Base-by-base conservation (phyloP, 2,888 invertebrate genomes). In the Lepidochitona cinerea region DNA sequence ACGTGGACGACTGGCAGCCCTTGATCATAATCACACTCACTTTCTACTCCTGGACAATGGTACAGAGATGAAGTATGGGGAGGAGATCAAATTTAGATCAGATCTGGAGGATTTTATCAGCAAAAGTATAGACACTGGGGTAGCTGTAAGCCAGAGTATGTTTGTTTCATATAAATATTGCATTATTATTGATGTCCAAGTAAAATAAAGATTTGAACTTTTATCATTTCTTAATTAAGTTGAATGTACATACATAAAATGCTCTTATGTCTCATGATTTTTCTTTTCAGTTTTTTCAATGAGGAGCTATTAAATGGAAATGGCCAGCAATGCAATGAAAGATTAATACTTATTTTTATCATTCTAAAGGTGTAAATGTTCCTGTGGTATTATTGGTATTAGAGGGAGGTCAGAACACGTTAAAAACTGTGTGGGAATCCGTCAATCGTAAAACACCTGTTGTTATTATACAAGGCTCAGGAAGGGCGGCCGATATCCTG, bases 371-470 rank as follows among this genome's bases (percentile, higher is more conserved):
- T 81, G 85, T 89, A 23, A 79, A 85, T 74, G 84, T 88, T 14
- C 98, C 98, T 14, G 96, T 98, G 79, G 98, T 99, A 71, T 97
- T 97, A 90, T 93, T 99, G 86, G 97, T 98, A 79, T 96, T 99
- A 86, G 98, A 99, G 92, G 99, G 99, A 72, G 98, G 98, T 72
- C 96, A 97, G 70, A 96, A 97, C 92, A 98, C 98, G 1, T 82
- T 90, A 78, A 76, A 84, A 72, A 89, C 89, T 5, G 87, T 87
- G 4, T 76, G 75, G 52, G 81, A 85, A 72, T 82, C 88, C 4
- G 76, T 87, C 7, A 75, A 80, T 32, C 77, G 81, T 33, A 79
- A 85, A 33, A 89, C 85, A 3, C 90, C 90, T 1, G 87, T 90
- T 4, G 87, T 90, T 1, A 82, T 89, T 23, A 85, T 90, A 36